These are phyloP conservation scores for Osmoderma eremita DNA, from an alignment of 2,888 invertebrate genomes.

Conservation along the genomic window DNA sequence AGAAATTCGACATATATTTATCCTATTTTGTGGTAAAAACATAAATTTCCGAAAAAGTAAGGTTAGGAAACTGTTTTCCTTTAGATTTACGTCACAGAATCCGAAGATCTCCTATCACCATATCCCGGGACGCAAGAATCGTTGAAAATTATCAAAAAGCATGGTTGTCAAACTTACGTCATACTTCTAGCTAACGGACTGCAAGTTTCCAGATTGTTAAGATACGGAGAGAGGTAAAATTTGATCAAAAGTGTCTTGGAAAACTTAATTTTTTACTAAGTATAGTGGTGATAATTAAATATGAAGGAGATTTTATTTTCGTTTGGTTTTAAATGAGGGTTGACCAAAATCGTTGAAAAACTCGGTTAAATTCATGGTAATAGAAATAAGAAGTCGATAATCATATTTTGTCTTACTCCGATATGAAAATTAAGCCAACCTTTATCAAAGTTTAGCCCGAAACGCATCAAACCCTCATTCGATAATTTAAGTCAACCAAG, in stretches of 20 bases:
- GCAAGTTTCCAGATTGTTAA: constrained; percentile 74
- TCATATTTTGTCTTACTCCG: too few species aligned
- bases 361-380: too few species aligned
- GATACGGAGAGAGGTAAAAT: constrained; percentile 74
- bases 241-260: background rate
- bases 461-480: too few species aligned
- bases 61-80: background rate
- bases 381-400: too few species aligned
- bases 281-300: too few species aligned
- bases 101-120: constrained; percentile 74
- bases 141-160: constrained; percentile 68
- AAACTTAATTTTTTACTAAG: too few species aligned
- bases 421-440: too few species aligned
- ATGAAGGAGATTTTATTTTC: too few species aligned
- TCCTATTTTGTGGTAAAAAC: constrained; percentile 67
- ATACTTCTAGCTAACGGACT: constrained; percentile 78
- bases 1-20: constrained; percentile 60
- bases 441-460: too few species aligned
- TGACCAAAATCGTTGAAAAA: too few species aligned
- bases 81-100: constrained; percentile 69
- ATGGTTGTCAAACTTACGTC: constrained; percentile 77
- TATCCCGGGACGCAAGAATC: constrained; percentile 69
- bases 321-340: too few species aligned
- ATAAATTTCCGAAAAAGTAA: constrained; percentile 21
- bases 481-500: too few species aligned